Evolutionary conservation across 2,113 vertebrate genomes (phyloP).

Genomic region (Psilopsiagon aymara): DNA sequence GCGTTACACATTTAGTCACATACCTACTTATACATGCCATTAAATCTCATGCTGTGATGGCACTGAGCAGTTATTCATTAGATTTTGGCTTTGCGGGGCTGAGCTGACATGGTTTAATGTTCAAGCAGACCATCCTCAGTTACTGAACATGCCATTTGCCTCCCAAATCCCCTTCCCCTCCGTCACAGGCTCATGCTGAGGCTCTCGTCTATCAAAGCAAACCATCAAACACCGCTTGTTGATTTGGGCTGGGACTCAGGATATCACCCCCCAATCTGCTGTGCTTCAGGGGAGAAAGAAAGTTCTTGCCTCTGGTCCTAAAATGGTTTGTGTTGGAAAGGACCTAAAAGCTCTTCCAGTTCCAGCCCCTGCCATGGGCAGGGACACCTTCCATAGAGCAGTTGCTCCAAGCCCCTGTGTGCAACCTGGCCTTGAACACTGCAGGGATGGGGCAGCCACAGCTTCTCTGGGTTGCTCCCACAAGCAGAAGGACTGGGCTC

Average conservation of each 20-base stretch:
- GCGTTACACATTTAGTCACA: accelerated
- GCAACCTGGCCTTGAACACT: background rate
- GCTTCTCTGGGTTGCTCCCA: background rate
- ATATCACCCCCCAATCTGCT: accelerated
- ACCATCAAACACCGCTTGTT: background rate
- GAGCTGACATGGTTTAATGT: background rate
- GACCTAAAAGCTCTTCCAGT: background rate
- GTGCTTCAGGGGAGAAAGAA: background rate
- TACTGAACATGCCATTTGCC: accelerated
- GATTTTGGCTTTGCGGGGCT: background rate
- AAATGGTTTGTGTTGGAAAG: background rate
- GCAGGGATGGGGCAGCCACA: background rate
- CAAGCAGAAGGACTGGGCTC: background rate
- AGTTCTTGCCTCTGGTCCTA: background rate
- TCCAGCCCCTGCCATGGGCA: background rate
- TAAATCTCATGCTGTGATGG: accelerated
- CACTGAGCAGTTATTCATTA: background rate
- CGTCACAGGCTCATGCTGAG: background rate
- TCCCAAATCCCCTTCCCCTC: background rate
- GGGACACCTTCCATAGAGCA: background rate
- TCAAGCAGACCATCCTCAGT: background rate
- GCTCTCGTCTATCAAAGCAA: background rate
- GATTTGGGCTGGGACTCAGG: background rate
- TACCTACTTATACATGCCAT: accelerated
- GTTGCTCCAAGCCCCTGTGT: background rate